Conservation (phyloP, 2,113 vertebrate species). For the Mustela nigripes region DNA sequence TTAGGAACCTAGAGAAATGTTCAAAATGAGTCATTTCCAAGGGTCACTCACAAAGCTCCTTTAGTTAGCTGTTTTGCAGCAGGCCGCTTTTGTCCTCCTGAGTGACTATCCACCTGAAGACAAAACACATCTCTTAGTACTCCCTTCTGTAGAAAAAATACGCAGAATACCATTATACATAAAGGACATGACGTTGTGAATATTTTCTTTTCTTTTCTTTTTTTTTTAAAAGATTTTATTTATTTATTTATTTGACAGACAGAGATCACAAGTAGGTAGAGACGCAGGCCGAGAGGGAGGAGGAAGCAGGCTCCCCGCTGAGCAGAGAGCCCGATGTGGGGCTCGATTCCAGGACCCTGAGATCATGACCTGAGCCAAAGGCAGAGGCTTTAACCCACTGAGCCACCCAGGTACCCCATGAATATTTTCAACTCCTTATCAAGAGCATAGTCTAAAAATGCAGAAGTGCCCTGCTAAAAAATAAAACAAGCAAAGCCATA, state of each 20-base stretch:
- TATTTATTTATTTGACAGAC: too few relatives aligned
- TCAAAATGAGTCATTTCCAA: constrained; percentile 22
- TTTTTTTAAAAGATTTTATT: too few relatives aligned
- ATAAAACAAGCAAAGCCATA: neutral
- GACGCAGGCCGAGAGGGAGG: too few relatives aligned
- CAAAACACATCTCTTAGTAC: constrained; percentile 80
- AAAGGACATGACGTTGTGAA: neutral
- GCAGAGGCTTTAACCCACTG: too few relatives aligned
- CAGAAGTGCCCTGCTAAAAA: neutral
- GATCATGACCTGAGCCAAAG: too few relatives aligned
- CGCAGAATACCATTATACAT: neutral
- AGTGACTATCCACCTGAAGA: constrained; percentile 87
- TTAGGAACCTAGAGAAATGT: constrained; percentile 24
- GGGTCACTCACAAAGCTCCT: constrained; percentile 94
- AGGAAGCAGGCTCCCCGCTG: too few relatives aligned
- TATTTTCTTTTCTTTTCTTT: constrained; percentile 39
- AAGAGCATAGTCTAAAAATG: constrained; percentile 10
- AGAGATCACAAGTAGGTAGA: too few relatives aligned
- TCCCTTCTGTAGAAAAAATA: neutral
- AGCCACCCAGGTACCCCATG: neutral
- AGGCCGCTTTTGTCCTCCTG: constrained; percentile 92
- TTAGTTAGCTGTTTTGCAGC: constrained; percentile 94
- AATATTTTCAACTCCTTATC: neutral
- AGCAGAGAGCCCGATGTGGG: too few relatives aligned
- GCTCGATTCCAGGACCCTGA: too few relatives aligned